Percentiles rank a stretch among this genome's conserved stretches.
Conservation (phyloP, 2,888 invertebrate species). For the Eristalinus aeneus region DNA sequence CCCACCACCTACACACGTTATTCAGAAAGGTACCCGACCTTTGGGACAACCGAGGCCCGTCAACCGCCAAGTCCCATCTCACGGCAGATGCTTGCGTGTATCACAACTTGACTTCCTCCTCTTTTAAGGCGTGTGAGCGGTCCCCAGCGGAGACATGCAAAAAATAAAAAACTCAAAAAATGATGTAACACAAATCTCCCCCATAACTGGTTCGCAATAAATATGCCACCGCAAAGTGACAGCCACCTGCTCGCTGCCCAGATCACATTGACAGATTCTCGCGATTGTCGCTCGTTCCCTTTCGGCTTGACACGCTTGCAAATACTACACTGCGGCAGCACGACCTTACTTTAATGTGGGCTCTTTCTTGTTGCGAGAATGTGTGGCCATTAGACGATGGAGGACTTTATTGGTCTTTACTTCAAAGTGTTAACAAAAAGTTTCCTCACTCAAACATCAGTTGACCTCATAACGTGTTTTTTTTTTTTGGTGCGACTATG, state of each 20-base stretch:
- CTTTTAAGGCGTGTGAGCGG: neutral
- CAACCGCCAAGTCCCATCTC: neutral
- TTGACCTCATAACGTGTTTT: conserved; percentile 19
- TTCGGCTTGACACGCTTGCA: neutral
- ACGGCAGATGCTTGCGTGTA: neutral
- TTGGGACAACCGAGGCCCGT: neutral
- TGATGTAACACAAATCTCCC: neutral
- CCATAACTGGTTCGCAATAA: neutral
- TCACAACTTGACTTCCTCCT: neutral
- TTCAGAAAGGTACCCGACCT: no score
- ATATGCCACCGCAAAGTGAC: neutral
- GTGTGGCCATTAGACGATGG: neutral
- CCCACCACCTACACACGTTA: no score
- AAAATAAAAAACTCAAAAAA: neutral
- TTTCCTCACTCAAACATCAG: neutral
- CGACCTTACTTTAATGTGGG: neutral
- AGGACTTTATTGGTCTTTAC: conserved; percentile 1
- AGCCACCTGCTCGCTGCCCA: neutral
- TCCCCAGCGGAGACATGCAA: neutral
- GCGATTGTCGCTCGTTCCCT: neutral
- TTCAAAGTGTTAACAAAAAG: conserved; percentile 21
- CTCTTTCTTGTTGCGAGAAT: neutral
- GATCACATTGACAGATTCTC: neutral
- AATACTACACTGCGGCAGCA: neutral
- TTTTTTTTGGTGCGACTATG: conserved; percentile 1